Percentiles rank a stretch among this genome's conserved stretches.
These are phyloP conservation scores for Stramonita haemastoma DNA, from an alignment of 2,888 invertebrate genomes.

Conservation along the genomic window DNA sequence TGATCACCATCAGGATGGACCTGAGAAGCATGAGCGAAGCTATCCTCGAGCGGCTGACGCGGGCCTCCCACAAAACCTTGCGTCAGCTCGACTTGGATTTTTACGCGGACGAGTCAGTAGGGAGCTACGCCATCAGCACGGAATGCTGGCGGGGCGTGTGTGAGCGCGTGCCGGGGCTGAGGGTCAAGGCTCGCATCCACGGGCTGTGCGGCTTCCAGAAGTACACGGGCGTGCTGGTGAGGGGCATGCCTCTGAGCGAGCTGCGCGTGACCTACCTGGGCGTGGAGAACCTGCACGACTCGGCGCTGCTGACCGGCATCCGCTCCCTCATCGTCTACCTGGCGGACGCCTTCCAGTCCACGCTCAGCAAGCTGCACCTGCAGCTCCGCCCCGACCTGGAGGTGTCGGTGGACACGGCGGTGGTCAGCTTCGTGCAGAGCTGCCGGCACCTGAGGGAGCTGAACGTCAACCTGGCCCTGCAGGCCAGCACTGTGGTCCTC, in stretches of 20 bases:
- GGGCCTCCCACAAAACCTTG: neutral
- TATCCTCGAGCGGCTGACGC: neutral
- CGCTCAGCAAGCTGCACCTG: slow-evolving; percentile 14
- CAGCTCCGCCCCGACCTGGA: slow-evolving; percentile 19
- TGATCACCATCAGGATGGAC: neutral
- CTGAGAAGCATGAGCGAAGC: neutral
- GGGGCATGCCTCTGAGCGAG: slow-evolving; percentile 16
- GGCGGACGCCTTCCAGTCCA: slow-evolving; percentile 4
- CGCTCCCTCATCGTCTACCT: neutral
- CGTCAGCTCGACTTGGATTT: slow-evolving; percentile 7
- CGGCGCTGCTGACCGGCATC: neutral
- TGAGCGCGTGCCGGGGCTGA: neutral
- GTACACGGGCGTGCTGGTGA: slow-evolving; percentile 19
- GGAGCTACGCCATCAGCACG: neutral
- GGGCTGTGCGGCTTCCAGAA: slow-evolving; percentile 27
- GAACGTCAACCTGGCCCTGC: slow-evolving; percentile 28
- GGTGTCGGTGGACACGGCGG: neutral
- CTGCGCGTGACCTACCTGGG: slow-evolving; percentile 31
- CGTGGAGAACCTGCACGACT: slow-evolving; percentile 18
- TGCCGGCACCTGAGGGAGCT: slow-evolving; percentile 11
- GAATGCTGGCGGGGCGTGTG: slow-evolving; percentile 19
- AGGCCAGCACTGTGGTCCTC: slow-evolving; percentile 19
- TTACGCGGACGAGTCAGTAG: slow-evolving; percentile 10
- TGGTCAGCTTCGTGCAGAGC: slow-evolving; percentile 1
- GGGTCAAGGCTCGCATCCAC: neutral